Percentiles rank a stretch among this genome's conserved stretches.
Conservation (phyloP, 2,888 invertebrate species). For the Sclerodermus sp. region DNA sequence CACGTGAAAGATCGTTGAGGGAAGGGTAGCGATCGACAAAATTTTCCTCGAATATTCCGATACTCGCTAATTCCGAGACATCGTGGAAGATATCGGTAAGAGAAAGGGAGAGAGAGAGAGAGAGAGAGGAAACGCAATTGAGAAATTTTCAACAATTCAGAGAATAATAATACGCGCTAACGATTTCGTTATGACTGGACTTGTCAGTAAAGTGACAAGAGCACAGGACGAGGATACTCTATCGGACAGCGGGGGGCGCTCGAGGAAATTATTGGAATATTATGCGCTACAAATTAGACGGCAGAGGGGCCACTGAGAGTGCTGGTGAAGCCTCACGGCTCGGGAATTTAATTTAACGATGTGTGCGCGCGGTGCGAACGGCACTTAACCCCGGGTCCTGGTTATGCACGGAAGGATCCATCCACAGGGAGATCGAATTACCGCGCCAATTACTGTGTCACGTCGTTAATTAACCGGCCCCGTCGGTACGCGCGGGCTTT, state of each 20-base stretch:
- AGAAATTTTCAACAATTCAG: no score
- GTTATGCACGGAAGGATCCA: conserved; percentile 9
- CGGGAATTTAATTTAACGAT: conserved; percentile 46
- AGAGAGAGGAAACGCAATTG: no score
- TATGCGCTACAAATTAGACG: conserved; percentile 39
- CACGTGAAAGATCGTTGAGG: no score
- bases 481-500: conserved; percentile 15
- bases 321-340: conserved; percentile 17
- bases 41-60: no score
- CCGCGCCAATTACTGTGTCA: conserved; percentile 43
- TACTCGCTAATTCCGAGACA: no score
- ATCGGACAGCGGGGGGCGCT: conserved; percentile 14
- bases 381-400: conserved; percentile 24
- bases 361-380: conserved; percentile 24
- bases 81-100: no score
- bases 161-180: no score
- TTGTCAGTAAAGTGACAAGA: neutral
- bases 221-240: neutral
- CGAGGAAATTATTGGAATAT: conserved; percentile 37
- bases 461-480: conserved; percentile 44
- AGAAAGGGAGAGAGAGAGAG: no score
- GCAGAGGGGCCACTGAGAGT: conserved; percentile 19
- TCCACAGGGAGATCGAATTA: conserved; percentile 37
- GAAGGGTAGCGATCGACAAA: no score
- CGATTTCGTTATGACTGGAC: no score